Percentiles rank a stretch among this genome's conserved stretches.
Conservation (phyloP, 2,797 vertebrate species). For the Urosaurus nigricauda region DNA sequence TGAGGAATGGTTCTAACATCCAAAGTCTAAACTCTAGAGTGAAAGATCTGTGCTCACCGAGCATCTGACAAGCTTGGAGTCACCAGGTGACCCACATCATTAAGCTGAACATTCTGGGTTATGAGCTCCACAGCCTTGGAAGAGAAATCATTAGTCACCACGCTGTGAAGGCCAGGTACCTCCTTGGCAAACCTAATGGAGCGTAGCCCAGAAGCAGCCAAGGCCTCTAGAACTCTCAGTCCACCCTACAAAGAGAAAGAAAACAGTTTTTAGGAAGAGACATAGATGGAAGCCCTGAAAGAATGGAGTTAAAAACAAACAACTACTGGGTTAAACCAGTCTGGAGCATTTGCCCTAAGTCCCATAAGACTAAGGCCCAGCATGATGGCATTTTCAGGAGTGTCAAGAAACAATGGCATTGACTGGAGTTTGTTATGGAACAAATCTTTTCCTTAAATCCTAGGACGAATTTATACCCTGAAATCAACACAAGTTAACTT, state of each 20-base stretch:
- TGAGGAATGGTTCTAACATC: neutral
- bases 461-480: neutral
- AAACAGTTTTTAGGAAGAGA: neutral
- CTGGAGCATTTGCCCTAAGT: neutral
- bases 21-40: neutral
- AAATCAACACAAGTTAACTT: neutral
- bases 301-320: neutral
- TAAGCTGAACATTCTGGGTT: constrained; percentile 83
- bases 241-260: constrained; percentile 78
- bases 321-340: neutral
- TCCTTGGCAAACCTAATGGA: constrained; percentile 92
- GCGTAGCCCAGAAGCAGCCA: constrained; percentile 91
- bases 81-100: constrained; percentile 84
- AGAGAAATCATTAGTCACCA: constrained; percentile 92
- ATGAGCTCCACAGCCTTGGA: constrained; percentile 86
- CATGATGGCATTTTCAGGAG: neutral
- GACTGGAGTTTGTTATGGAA: neutral
- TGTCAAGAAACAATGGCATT: neutral
- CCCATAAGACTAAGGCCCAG: neutral
- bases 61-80: constrained; percentile 87
- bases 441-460: neutral
- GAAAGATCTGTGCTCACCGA: constrained; percentile 78
- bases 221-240: constrained; percentile 87
- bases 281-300: neutral
- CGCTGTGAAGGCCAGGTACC: constrained; percentile 86